A percentile compares a stretch with the other conserved stretches of the same genome.
phyloP scores from a whole-genome alignment of 2,797 vertebrate species.

The Uromys caudimaculatus region DNA sequence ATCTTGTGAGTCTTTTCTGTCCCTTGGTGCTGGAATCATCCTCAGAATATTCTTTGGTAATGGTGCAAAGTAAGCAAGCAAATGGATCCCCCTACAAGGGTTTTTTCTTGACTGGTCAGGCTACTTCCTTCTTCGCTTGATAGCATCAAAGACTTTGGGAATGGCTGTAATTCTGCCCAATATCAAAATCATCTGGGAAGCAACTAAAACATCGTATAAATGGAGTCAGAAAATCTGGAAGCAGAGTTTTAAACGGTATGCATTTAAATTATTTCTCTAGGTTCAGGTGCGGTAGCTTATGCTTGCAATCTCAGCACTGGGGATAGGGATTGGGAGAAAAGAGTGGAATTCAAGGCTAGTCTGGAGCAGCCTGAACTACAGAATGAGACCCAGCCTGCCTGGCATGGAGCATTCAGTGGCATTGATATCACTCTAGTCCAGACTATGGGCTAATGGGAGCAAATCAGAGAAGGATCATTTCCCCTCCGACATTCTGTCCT shows the following conservation, averaged over 20 bases:
- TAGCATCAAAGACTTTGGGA: not conserved
- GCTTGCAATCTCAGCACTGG: not conserved
- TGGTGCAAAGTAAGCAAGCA: not conserved
- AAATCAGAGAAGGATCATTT: not conserved
- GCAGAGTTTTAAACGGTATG: not conserved
- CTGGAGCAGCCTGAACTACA: not conserved
- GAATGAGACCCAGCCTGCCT: not conserved
- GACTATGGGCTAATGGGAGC: not conserved
- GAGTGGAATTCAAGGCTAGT: not conserved
- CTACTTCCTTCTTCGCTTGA: not conserved
- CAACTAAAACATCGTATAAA: not conserved
- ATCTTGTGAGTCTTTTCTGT: not conserved
- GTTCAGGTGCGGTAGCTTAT: not conserved
- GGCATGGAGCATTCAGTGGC: not conserved
- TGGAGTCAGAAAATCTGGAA: not conserved
- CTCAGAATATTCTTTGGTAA: not conserved
- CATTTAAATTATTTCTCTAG: not conserved
- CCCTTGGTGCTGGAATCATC: not conserved
- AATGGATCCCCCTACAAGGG: not conserved
- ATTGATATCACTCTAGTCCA: not conserved
- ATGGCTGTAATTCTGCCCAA: not conserved
- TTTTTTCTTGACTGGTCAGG: not conserved
- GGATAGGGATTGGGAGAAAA: not conserved
- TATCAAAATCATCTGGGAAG: slow-evolving; percentile 4
- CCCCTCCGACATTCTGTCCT: not conserved